Evolutionary conservation across 1,140 invertebrate genomes (phyloP).

Genomic region (Drosophila virilis): DNA sequence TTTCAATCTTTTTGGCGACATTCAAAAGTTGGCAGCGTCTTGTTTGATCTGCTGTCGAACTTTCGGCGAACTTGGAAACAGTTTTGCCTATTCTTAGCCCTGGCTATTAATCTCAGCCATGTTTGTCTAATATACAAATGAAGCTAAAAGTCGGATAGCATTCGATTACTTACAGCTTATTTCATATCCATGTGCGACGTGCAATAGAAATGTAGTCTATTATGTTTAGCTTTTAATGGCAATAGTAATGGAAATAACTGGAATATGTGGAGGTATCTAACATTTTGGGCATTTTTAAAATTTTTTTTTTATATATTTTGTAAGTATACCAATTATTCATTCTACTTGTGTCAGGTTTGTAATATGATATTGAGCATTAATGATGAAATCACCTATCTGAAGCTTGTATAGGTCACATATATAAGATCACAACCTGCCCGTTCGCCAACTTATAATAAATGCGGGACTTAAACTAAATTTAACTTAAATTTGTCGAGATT

Average conservation of each 20-base stretch:
- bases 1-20: neutral
- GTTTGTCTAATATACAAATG: conserved; percentile 22
- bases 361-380: too few relatives aligned
- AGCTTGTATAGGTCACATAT: too few relatives aligned
- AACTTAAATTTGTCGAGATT: too few relatives aligned
- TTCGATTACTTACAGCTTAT: conserved; percentile 29
- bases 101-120: conserved; percentile 15
- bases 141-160: neutral
- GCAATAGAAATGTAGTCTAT: too few relatives aligned
- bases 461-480: too few relatives aligned
- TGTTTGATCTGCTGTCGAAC: conserved; percentile 44
- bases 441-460: too few relatives aligned
- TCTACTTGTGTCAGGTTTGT: too few relatives aligned
- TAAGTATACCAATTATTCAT: too few relatives aligned
- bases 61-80: conserved; percentile 23
- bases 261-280: neutral
- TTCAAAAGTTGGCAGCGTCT: conserved; percentile 42
- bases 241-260: neutral
- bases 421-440: too few relatives aligned
- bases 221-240: neutral
- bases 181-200: neutral
- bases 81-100: conserved; percentile 25
- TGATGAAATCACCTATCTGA: too few relatives aligned
- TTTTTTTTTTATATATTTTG: too few relatives aligned
- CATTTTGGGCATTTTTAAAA: too few relatives aligned